A percentile compares a stretch with the other conserved stretches of the same genome.
Evolutionary conservation across 2,888 invertebrate genomes (phyloP).

Genomic region (Deilephila elpenor): DNA sequence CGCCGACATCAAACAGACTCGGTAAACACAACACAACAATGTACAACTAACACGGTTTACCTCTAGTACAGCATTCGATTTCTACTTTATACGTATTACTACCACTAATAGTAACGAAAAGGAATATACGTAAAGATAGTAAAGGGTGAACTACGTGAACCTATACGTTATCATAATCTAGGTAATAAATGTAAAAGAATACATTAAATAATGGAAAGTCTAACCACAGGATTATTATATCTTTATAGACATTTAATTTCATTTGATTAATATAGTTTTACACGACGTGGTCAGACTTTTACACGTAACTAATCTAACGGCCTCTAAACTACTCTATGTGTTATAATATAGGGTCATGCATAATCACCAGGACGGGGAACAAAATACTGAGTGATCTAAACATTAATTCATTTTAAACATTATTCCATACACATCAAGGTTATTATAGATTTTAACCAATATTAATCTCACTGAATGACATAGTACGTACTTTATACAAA

Average conservation of each 20-base stretch:
- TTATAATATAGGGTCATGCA: constrained; percentile 27
- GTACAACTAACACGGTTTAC: constrained; percentile 25
- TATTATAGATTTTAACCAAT: constrained; percentile 16
- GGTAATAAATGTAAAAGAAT: constrained; percentile 24
- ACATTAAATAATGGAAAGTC: constrained; percentile 27
- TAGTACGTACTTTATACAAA: constrained; percentile 24
- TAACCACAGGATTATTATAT: constrained; percentile 24
- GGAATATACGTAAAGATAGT: constrained; percentile 27
- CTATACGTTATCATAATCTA: constrained; percentile 25
- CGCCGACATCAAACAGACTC: constrained; percentile 6
- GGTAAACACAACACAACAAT: constrained; percentile 19
- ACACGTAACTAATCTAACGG: constrained; percentile 25
- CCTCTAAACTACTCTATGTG: constrained; percentile 25
- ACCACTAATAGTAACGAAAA: constrained; percentile 26
- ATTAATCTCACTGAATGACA: constrained; percentile 25
- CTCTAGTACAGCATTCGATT: constrained; percentile 25
- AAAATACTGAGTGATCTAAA: constrained; percentile 28
- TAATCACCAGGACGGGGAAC: constrained; percentile 28
- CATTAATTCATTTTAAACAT: constrained; percentile 25
- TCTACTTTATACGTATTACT: constrained; percentile 24
- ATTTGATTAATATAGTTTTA: constrained; percentile 15
- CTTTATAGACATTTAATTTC: constrained; percentile 27
- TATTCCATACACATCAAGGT: constrained; percentile 12
- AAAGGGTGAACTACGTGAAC: constrained; percentile 27
- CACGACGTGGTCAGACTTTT: constrained; percentile 24